Conservation (phyloP, 2,888 invertebrate genomes). For the Orthonychiurus folsomi region DNA sequence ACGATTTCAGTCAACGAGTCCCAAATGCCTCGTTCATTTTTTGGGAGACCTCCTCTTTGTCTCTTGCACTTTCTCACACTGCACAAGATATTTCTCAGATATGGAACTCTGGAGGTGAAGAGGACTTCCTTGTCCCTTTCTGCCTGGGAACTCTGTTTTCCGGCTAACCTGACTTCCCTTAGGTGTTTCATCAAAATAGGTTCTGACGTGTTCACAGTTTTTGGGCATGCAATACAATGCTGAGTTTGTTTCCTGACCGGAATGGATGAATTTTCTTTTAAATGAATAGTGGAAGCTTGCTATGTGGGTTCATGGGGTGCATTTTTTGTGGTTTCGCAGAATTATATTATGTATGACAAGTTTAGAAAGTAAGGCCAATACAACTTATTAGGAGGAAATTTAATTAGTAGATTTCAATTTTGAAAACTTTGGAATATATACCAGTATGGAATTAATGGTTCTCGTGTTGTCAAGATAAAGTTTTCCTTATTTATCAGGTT, state of each 20-base stretch:
- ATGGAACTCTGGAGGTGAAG: background rate
- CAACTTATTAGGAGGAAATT: too few relatives aligned
- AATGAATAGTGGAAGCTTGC: too few relatives aligned
- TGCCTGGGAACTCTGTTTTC: too few relatives aligned
- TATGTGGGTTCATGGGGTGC: too few relatives aligned
- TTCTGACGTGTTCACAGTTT: background rate
- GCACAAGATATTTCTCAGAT: background rate
- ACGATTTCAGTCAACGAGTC: constrained; percentile 18
- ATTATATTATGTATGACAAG: too few relatives aligned
- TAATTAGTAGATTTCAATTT: too few relatives aligned
- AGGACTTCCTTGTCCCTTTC: too few relatives aligned
- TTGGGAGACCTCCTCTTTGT: constrained; percentile 6
- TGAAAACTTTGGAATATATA: background rate
- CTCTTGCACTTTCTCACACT: constrained; percentile 3
- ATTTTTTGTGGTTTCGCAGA: too few relatives aligned
- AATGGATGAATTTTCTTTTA: background rate
- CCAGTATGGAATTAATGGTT: background rate
- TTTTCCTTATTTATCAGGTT: too few relatives aligned
- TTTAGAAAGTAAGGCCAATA: too few relatives aligned
- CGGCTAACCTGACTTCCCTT: too few relatives aligned
- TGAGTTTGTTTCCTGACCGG: background rate
- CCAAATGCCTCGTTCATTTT: constrained; percentile 24
- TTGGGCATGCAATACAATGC: background rate
- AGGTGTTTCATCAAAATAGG: background rate
- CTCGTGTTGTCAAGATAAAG: too few relatives aligned